Base-by-base conservation (phyloP, 2,888 invertebrate genomes). In the Ophion costatus region DNA sequence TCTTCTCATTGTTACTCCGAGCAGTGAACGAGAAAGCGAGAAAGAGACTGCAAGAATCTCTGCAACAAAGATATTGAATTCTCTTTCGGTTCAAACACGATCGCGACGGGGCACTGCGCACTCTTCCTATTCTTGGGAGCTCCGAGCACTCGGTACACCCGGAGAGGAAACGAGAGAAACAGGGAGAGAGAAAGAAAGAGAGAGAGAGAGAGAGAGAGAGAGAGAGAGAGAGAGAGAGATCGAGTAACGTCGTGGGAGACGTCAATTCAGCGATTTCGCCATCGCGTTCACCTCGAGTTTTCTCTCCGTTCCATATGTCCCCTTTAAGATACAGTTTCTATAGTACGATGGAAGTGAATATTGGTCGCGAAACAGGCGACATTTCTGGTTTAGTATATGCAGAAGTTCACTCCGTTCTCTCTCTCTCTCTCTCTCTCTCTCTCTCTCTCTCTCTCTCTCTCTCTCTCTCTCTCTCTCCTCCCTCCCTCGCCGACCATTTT, bases 11-110 rank as follows among this genome's bases (percentile, higher is more conserved):
- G 87, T 87, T 87, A 86, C 88, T 80, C 85, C 83, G 80, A 74
- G 63, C 87, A 83, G 82, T 85, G 80, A 74, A 75, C 64, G 70
- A 75, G 70, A 75, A 70, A 64, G 29, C 70, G 64, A 75, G 42
- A 75, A 83, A 57, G 83, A 38, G 56, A 79, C 17, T 42, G 45
- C 33, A 59, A 74, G 66, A 74, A 75, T 75, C 61, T 59, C 45
- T 70, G 69, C 73, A 82, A 22, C 80, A 73, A 63, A 86, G 88
- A 90, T 90, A 90, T 90, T 89, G 88, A 89, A 90, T 90, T 89
- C 89, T 82, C 87, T 86, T 87, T 85, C 87, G 86, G 84, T 86
- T 85, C 70, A 83, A 82, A 83, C 77, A 87, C 86, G 87, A 87
- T 83, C 86, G 78, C 83, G 84, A 84, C 83, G 86, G 83, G 85